Conservation (phyloP, 2,888 invertebrate species). For the Syritta pipiens region DNA sequence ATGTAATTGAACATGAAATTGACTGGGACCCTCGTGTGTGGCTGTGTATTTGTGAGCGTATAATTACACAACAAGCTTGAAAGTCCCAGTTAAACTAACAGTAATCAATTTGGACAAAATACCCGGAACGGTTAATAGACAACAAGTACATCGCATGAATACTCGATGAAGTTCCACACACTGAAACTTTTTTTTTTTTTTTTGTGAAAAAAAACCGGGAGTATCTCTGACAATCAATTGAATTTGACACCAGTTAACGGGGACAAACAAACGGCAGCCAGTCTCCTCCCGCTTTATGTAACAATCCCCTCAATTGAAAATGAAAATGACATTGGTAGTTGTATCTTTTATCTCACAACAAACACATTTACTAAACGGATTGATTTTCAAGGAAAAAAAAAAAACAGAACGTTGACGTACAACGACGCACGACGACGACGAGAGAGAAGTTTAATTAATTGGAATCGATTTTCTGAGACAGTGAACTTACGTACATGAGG, state of each 20-base stretch:
- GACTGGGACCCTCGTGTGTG: neutral
- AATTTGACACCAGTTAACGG: conserved; percentile 49
- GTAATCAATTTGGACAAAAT: too few species aligned
- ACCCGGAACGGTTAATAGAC: neutral
- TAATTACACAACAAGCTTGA: neutral
- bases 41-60: neutral
- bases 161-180: too few species aligned
- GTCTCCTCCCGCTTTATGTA: conserved; percentile 22
- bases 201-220: neutral
- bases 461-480: conserved; percentile 53
- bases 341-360: conserved; percentile 41
- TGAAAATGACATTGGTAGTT: conserved; percentile 44
- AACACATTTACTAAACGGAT: conserved; percentile 43
- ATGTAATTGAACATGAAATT: conserved; percentile 21
- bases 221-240: conserved; percentile 34
- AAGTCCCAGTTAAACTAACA: too few species aligned
- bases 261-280: neutral
- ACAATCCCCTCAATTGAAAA: conserved; percentile 28
- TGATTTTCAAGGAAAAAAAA: conserved; percentile 55
- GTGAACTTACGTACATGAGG: conserved; percentile 24
- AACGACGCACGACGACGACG: neutral
- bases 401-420: too few species aligned
- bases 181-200: too few species aligned
- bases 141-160: neutral
- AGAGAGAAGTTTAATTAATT: conserved; percentile 45